Conservation (phyloP, 2,888 invertebrate species). For the Polyommatus iphigenia region DNA sequence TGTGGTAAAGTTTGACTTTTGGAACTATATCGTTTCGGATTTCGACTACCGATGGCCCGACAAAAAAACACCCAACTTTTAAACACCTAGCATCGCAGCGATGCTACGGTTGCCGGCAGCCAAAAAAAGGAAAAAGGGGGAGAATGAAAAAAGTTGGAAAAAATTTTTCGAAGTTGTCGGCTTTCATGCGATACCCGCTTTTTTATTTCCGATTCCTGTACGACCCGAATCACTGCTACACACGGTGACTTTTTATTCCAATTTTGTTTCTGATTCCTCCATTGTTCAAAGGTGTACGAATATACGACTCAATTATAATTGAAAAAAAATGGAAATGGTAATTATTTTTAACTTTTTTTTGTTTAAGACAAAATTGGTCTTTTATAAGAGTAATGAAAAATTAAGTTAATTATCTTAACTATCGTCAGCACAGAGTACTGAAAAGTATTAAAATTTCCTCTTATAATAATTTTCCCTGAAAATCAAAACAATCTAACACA, state of each 20-base stretch:
- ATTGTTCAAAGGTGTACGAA: conserved; percentile 28
- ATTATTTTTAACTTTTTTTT: neutral
- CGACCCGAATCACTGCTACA: conserved; percentile 53
- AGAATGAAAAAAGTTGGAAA: conserved; percentile 45
- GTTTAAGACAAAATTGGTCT: neutral
- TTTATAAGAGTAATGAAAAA: no score
- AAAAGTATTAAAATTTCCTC: neutral
- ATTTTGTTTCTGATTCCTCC: conserved; percentile 40
- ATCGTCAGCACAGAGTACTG: neutral
- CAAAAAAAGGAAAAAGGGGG: conserved; percentile 43
- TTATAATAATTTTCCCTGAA: neutral
- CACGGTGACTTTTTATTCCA: conserved; percentile 46
- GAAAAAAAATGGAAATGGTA: neutral
- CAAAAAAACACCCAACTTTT: conserved; percentile 39
- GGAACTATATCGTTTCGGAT: conserved; percentile 26
- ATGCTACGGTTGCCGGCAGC: conserved; percentile 49
- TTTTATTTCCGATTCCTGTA: conserved; percentile 43
- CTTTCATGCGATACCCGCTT: conserved; percentile 56
- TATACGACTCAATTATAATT: conserved; percentile 9
- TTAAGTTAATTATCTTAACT: neutral
- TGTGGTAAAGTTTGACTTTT: conserved; percentile 20
- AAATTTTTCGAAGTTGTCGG: conserved; percentile 52
- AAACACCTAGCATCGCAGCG: conserved; percentile 43
- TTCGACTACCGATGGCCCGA: conserved; percentile 15
- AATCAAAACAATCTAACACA: neutral